Percentiles rank a stretch among this genome's conserved stretches.
phyloP scores from a whole-genome alignment of 1,140 invertebrate genomes.

The Hylaeus anthracinus region DNA sequence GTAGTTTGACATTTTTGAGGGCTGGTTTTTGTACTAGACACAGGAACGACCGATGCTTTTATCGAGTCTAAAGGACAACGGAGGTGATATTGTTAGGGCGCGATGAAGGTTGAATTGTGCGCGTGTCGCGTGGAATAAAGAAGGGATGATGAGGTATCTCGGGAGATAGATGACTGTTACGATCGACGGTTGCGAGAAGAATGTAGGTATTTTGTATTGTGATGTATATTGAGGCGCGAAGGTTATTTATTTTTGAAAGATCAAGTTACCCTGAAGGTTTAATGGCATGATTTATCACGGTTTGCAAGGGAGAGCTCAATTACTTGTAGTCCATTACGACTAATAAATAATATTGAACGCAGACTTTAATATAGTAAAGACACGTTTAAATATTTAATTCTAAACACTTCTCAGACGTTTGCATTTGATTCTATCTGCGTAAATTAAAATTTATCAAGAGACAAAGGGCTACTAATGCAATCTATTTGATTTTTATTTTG shows the following conservation, averaged over 20 bases:
- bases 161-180: slow-evolving; percentile 35
- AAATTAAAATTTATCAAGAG: too few relatives aligned
- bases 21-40: slow-evolving; percentile 28
- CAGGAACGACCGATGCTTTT: slow-evolving; percentile 48
- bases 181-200: slow-evolving; percentile 30
- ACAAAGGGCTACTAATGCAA: too few relatives aligned
- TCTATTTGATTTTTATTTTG: too few relatives aligned
- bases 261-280: neutral
- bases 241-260: slow-evolving; percentile 21
- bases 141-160: slow-evolving; percentile 4
- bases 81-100: slow-evolving; percentile 38
- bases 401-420: too few relatives aligned
- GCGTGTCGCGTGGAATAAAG: slow-evolving; percentile 29
- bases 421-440: too few relatives aligned
- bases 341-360: neutral
- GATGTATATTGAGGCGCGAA: slow-evolving; percentile 16
- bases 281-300: slow-evolving; percentile 30
- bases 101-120: slow-evolving; percentile 7
- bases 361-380: too few relatives aligned
- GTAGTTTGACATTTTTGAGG: too few relatives aligned
- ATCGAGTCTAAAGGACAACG: slow-evolving; percentile 49
- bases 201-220: slow-evolving; percentile 40
- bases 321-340: neutral
- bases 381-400: too few relatives aligned
- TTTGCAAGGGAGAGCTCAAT: neutral